These are phyloP conservation scores for Nezara viridula DNA, from an alignment of 2,888 invertebrate genomes.

Conservation along the genomic window DNA sequence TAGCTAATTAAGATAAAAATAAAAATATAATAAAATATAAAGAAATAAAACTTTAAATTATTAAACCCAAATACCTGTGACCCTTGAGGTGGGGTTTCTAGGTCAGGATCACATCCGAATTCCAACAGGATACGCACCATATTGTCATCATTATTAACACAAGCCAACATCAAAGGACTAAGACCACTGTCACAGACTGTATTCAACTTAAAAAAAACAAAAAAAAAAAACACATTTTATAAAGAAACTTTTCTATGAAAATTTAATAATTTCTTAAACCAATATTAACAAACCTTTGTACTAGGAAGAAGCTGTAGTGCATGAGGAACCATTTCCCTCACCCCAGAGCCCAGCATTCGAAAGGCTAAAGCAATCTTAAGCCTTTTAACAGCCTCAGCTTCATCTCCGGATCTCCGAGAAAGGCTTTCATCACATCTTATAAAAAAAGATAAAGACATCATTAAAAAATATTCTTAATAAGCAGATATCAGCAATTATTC, in stretches of 20 bases:
- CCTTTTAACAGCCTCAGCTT: constrained; percentile 75
- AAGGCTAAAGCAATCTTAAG: constrained; percentile 84
- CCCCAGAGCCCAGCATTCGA: constrained; percentile 83
- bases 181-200: constrained; percentile 84
- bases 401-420: constrained; percentile 70
- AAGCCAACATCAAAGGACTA: constrained; percentile 87
- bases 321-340: constrained; percentile 78
- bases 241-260: not conserved
- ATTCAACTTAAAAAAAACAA: constrained; percentile 72
- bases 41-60: not conserved
- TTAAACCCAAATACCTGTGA: constrained; percentile 64
- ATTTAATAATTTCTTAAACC: not conserved
- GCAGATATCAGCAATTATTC: too few species aligned
- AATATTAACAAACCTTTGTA: constrained; percentile 70
- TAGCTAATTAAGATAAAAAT: too few species aligned
- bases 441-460: not conserved
- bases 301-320: constrained; percentile 79
- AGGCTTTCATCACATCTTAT: constrained; percentile 74
- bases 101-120: constrained; percentile 85
- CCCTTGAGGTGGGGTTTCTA: constrained; percentile 79
- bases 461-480: not conserved
- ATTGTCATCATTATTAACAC: constrained; percentile 83
- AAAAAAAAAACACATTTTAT: constrained; percentile 55
- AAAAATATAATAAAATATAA: not conserved
- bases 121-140: constrained; percentile 82